These are phyloP conservation scores for Lordiphosa andalusiaca DNA, from an alignment of 2,888 invertebrate species.

Conservation along the genomic window DNA sequence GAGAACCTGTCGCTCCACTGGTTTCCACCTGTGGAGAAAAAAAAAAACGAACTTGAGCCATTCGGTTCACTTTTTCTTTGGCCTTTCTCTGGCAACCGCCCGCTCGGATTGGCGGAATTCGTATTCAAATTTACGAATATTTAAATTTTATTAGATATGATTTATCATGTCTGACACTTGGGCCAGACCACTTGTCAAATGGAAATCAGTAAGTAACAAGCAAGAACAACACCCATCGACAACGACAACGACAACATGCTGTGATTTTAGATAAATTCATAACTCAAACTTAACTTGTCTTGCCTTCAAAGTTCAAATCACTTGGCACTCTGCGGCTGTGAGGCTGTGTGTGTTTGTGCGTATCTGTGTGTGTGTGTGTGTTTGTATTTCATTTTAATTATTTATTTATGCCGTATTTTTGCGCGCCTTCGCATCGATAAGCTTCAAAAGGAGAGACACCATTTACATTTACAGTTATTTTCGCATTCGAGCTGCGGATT, in stretches of 20 bases:
- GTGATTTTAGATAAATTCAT: conserved; percentile 74
- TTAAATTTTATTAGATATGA: conserved; percentile 54
- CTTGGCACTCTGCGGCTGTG: conserved; percentile 49
- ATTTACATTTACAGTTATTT: conserved; percentile 69
- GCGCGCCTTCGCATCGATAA: conserved; percentile 70
- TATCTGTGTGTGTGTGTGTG: conserved; percentile 28
- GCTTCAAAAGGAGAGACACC: conserved; percentile 64
- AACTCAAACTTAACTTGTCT: conserved; percentile 72
- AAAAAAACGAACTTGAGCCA: conserved; percentile 23
- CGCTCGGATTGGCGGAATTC: conserved; percentile 22
- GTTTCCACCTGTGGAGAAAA: too few relatives aligned
- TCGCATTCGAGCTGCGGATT: conserved; percentile 16
- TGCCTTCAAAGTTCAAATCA: conserved; percentile 76
- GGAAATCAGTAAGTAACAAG: conserved; percentile 30
- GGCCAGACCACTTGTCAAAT: conserved; percentile 74
- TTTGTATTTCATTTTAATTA: conserved; percentile 55
- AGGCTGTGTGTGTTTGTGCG: conserved; percentile 10
- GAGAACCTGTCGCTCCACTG: conserved; percentile 37
- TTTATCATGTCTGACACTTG: conserved; percentile 73
- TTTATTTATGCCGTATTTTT: conserved; percentile 71
- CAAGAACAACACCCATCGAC: conserved; percentile 20
- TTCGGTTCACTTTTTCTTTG: conserved; percentile 10
- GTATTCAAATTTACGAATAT: conserved; percentile 33
- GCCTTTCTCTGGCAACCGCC: conserved; percentile 42
- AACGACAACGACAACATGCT: conserved; percentile 64